Percentiles rank a stretch among this genome's conserved stretches.
Conservation (phyloP, 2,888 invertebrate genomes). For the Drosophila maculinotata region DNA sequence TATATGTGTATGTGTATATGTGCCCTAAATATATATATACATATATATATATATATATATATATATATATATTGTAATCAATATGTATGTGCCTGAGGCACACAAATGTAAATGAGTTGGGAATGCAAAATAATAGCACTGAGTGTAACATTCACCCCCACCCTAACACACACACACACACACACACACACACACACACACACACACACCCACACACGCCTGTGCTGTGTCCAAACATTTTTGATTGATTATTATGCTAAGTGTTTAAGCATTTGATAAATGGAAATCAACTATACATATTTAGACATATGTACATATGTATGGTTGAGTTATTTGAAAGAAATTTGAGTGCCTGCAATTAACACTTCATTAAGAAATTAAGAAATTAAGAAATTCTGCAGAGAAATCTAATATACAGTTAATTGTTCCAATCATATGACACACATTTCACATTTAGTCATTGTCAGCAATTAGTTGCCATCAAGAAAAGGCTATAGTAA, state of each 20-base stretch:
- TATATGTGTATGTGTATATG: slow-evolving; percentile 1
- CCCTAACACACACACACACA: slow-evolving; percentile 4
- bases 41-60: neutral
- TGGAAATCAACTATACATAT: slow-evolving; percentile 3
- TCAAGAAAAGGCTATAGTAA: neutral
- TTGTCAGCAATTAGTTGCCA: slow-evolving; percentile 14
- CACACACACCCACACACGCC: neutral
- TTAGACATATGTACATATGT: too few species aligned
- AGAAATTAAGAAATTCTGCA: too few species aligned
- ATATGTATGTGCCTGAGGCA: neutral
- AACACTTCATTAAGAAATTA: slow-evolving; percentile 17
- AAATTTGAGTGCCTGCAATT: slow-evolving; percentile 23
- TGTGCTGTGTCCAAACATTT: slow-evolving; percentile 39
- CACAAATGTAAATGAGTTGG: slow-evolving; percentile 37
- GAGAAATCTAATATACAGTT: slow-evolving; percentile 10
- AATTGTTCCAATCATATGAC: neutral
- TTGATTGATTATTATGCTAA: slow-evolving; percentile 59
- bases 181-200: neutral
- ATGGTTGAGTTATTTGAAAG: neutral
- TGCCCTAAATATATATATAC: too few species aligned
- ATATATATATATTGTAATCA: neutral
- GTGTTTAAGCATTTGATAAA: slow-evolving; percentile 52
- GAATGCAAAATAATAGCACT: slow-evolving; percentile 48
- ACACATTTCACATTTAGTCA: neutral
- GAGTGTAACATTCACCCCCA: too few species aligned